Evolutionary conservation across 2,797 vertebrate species (phyloP), one percentile per base, ranked within the genome.

Genomic region (Lacerta bilineata): DNA sequence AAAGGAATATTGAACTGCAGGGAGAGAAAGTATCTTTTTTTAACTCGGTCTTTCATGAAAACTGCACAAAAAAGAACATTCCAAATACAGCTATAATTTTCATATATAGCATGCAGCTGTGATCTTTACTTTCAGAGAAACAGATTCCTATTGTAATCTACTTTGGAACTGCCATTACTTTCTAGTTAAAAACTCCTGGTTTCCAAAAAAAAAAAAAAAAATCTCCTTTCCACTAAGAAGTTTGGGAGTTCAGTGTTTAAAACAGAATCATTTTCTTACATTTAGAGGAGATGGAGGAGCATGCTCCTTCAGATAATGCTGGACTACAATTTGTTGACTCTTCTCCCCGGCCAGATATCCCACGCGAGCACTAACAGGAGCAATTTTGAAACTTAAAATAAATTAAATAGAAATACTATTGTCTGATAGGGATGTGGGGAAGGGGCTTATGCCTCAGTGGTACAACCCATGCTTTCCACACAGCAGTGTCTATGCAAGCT

Each of bases 31-130:
- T 4, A 11, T 29, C 68, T 87, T 80, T 61, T 87, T 71, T 59
- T 20, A 86, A 86, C 76, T 64, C 29, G 23, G 77, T 27, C 76
- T 86, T 86, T 86, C 76, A 86, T 55, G 33, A 25, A 64, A 68
- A 78, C n/a, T 61, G 55, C 71, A 61, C 25, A 78, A 78, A 27
- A 17, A 68, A 25, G 8, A 50, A 36, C 18, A 33, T 86, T 80
- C 33, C 66, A 71, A 86, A 80, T 29, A 25, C 43, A 80, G 66
- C 46, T 69, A 80, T 80, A 55, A 71, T 86, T 59, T 86, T 86
- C 85, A 55, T 29, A 55, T 79, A 55, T 36, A 71, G 76, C 76
- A 20, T 55, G 76, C 76, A 86, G 85, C 76, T 86, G 64, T 79
- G 75, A 69, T 79, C 64, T 36, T 69, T 86, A 43, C 76, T 36